phyloP scores from a whole-genome alignment of 2,888 invertebrate genomes.

The Mythimna loreyi region DNA sequence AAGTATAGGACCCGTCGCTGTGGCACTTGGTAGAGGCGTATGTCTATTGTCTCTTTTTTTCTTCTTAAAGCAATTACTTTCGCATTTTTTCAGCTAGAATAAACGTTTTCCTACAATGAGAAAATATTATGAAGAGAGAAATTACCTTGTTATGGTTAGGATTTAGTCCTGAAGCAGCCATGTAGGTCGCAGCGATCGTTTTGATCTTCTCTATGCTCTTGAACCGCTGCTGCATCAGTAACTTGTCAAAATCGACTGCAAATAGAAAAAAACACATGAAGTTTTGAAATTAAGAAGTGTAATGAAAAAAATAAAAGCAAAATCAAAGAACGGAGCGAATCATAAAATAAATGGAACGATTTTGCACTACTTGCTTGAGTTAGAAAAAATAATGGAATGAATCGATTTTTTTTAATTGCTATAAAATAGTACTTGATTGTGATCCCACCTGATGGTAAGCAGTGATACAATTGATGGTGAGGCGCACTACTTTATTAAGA shows the following conservation, averaged over 20 bases:
- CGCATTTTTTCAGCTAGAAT: no score
- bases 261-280: conserved; percentile 51
- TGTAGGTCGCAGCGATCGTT: conserved; percentile 98
- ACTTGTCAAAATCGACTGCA: conserved; percentile 96
- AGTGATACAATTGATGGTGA: no score
- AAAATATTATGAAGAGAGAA: not conserved
- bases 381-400: not conserved
- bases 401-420: no score
- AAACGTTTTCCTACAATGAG: no score
- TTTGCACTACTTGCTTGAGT: not conserved
- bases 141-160: conserved; percentile 92
- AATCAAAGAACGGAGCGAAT: not conserved
- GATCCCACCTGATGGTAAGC: no score
- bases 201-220: conserved; percentile 98
- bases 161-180: conserved; percentile 98
- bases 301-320: not conserved
- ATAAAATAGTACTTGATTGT: no score
- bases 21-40: no score
- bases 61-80: no score
- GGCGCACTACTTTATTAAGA: no score
- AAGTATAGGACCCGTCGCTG: no score
- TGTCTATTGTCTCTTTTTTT: no score
- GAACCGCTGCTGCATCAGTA: conserved; percentile 96
- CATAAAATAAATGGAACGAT: not conserved
- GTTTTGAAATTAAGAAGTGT: not conserved